These are phyloP conservation scores for Ceratosolen fusciceps DNA, from an alignment of 1,140 invertebrate species.

Conservation along the genomic window DNA sequence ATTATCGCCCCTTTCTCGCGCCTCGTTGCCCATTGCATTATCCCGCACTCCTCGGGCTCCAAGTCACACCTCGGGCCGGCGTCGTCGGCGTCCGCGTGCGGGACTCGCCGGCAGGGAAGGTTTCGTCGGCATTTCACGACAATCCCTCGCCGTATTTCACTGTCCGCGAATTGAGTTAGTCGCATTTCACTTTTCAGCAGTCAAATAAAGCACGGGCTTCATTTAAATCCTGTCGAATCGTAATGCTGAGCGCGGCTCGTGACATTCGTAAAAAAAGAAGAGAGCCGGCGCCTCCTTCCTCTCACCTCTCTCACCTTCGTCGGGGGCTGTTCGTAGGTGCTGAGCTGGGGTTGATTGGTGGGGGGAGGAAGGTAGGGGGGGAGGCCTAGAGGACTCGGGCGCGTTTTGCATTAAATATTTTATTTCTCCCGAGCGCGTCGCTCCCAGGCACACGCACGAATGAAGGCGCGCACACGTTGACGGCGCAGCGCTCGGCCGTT, in stretches of 20 bases:
- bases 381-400: too few relatives aligned
- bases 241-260: conserved; percentile 35
- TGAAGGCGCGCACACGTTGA: not conserved
- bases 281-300: not conserved
- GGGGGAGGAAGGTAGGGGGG: too few relatives aligned
- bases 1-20: conserved; percentile 30
- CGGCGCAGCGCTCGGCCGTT: not conserved
- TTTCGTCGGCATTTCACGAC: conserved; percentile 37
- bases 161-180: conserved; percentile 44
- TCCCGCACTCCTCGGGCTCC: not conserved
- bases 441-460: too few relatives aligned
- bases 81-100: not conserved
- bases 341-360: too few relatives aligned
- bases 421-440: conserved; percentile 10
- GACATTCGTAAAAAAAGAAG: conserved; percentile 25
- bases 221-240: conserved; percentile 41
- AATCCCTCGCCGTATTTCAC: conserved; percentile 44
- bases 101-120: not conserved
- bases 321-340: too few relatives aligned
- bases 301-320: not conserved
- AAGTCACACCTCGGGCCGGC: too few relatives aligned
- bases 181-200: conserved; percentile 47
- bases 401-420: conserved; percentile 20
- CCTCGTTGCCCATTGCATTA: conserved; percentile 36
- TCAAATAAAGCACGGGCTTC: conserved; percentile 46